These are phyloP conservation scores for Mormyrus iriodes DNA, from an alignment of 2,113 vertebrate species.

Conservation along the genomic window DNA sequence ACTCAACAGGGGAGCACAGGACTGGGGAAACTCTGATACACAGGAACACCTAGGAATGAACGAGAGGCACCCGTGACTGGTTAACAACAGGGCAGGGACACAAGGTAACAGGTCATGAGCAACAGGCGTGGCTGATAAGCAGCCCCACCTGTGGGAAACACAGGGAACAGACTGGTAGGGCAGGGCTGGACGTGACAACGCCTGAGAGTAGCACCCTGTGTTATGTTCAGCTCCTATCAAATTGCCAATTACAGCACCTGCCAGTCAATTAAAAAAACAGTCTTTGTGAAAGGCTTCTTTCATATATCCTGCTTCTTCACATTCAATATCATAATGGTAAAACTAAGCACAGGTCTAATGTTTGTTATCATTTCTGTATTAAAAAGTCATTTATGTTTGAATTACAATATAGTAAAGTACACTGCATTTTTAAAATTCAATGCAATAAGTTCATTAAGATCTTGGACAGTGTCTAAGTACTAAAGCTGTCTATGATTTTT, in stretches of 20 bases:
- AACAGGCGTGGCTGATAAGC: no score
- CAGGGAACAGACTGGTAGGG: no score
- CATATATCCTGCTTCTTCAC: background rate
- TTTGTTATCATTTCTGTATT: background rate
- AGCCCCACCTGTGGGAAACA: no score
- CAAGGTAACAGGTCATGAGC: no score
- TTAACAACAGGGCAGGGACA: no score
- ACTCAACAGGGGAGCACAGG: no score
- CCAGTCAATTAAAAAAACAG: background rate
- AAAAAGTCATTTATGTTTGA: background rate
- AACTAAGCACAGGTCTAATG: background rate
- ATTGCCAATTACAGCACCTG: background rate
- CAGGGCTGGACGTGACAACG: no score
- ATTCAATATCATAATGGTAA: background rate
- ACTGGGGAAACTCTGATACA: no score
- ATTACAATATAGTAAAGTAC: background rate
- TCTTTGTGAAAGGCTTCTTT: background rate
- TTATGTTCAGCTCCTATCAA: background rate
- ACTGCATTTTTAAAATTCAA: background rate
- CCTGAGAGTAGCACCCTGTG: background rate
- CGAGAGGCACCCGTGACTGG: no score
- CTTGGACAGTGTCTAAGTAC: background rate
- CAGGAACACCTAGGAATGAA: no score
- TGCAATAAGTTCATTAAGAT: background rate
- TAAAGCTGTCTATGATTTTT: background rate